Evolutionary conservation across 2,113 vertebrate genomes (phyloP).

Genomic region (Lagenorhynchus albirostris): DNA sequence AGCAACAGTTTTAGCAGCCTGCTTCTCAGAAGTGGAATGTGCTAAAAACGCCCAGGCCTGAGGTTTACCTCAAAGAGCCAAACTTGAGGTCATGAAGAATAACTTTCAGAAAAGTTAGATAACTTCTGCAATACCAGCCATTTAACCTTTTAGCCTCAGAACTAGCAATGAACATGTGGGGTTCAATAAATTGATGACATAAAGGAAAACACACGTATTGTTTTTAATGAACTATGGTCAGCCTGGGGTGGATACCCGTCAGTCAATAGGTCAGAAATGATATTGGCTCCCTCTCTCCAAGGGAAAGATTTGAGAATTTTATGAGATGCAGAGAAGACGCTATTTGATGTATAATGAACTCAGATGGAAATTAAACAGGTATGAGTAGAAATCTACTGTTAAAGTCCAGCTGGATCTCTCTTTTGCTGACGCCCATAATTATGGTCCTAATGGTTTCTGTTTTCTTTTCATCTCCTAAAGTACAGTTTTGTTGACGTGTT

Average conservation of each 20-base stretch:
- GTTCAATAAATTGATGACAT: constrained; percentile 27
- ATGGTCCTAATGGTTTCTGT: constrained; percentile 25
- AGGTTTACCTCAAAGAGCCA: constrained; percentile 30
- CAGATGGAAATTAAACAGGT: background rate
- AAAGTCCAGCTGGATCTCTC: background rate
- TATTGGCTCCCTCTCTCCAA: background rate
- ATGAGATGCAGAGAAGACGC: background rate
- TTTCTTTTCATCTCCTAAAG: constrained; percentile 3
- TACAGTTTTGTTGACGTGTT: background rate
- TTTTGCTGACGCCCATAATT: constrained; percentile 15
- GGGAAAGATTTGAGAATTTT: constrained; percentile 10
- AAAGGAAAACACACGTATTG: constrained; percentile 29
- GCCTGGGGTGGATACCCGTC: background rate
- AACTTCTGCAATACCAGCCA: constrained; percentile 44
- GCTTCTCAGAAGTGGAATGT: background rate
- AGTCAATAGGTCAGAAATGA: constrained; percentile 34
- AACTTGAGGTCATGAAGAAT: constrained; percentile 4
- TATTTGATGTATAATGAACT: constrained; percentile 47
- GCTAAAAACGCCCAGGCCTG: background rate
- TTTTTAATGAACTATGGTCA: constrained; percentile 36
- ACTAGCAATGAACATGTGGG: background rate
- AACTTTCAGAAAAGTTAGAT: constrained; percentile 42
- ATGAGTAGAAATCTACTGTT: background rate
- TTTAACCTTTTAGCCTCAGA: constrained; percentile 33
- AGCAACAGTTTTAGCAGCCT: background rate